Base-by-base conservation (phyloP, 2,888 invertebrate genomes). In the Heterodera filipjevi region DNA sequence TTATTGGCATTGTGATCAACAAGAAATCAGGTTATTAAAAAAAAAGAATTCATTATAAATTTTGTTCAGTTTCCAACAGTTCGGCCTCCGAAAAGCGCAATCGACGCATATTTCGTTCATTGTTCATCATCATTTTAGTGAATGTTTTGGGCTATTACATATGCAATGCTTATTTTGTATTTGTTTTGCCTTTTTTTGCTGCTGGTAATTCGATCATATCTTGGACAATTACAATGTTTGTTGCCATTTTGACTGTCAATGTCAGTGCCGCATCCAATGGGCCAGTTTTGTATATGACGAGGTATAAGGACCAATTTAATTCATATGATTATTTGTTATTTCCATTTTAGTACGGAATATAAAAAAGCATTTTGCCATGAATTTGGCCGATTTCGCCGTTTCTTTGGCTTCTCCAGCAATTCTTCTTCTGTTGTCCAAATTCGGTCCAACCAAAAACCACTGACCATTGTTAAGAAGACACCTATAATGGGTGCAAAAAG, bases 261-360 rank as follows among this genome's bases (percentile, higher is more conserved):
- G 32, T 66, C 27, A 66, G 66, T 66, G 30, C 66, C 66, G 66
- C 66, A 1, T 66, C 66, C 14, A 66, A 66, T 33, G 66, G 32
- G 16, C 66, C 66, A 19, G 33, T 66, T 22, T 33, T 66, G 32
- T 66, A 66, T 27, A 14, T 30, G 66, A 66, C 66, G 16, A 66
- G 66, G 66, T 53, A 53, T 5, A 22, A 53, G n/a, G n/a, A n/a
- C n/a, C n/a, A 49, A 49, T 49, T 16, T 22, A 53, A 53, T 16
- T 53, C 19, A 22, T 16, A 66, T 66, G 30, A 33, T 30, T 66
- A 27, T 8, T 27, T 22, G 6, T 64, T 8, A 64, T 8, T n/a
- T 64, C 14, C 3, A n/a, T 32, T 66, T 66, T 27, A 66, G 66
- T 27, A 10, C 22, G 16, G 66, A 66, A 27, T 66, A 66, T 66